Percentiles rank a stretch among this genome's conserved stretches.
Evolutionary conservation across 2,113 vertebrate species (phyloP).

Genomic region (Tragelaphus imberbis): DNA sequence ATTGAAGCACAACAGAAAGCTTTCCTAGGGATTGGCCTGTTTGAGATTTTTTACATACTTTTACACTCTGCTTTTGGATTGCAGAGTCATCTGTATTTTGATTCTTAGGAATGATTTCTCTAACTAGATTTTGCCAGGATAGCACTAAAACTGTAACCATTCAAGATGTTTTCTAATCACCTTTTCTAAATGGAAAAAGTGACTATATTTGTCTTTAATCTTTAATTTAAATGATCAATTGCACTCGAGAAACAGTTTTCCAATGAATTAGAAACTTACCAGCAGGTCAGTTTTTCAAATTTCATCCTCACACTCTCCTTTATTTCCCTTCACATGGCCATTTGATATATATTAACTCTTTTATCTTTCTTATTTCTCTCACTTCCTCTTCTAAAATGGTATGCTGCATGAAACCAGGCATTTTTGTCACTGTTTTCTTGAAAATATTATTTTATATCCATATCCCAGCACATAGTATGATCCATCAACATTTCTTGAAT

Average conservation of each 20-base stretch:
- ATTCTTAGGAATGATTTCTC: neutral
- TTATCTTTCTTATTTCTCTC: neutral
- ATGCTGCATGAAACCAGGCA: neutral
- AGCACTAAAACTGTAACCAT: neutral
- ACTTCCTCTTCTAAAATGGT: neutral
- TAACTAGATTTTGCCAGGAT: neutral
- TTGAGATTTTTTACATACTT: neutral
- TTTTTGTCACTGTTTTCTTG: neutral
- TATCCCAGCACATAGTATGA: neutral
- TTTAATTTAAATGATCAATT: neutral
- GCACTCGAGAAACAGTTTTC: neutral
- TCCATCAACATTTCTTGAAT: neutral
- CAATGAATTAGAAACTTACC: neutral
- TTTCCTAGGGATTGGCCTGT: neutral
- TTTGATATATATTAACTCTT: neutral
- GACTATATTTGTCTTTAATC: neutral
- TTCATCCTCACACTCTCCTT: neutral
- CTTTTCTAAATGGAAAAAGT: neutral
- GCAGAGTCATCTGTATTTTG: neutral
- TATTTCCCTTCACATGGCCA: neutral
- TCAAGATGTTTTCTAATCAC: neutral
- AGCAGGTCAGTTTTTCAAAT: neutral
- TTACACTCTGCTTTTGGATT: neutral
- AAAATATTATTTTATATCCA: neutral
- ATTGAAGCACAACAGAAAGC: neutral